phyloP scores from a whole-genome alignment of 2,797 vertebrate species.

The Malurus leucopterus region DNA sequence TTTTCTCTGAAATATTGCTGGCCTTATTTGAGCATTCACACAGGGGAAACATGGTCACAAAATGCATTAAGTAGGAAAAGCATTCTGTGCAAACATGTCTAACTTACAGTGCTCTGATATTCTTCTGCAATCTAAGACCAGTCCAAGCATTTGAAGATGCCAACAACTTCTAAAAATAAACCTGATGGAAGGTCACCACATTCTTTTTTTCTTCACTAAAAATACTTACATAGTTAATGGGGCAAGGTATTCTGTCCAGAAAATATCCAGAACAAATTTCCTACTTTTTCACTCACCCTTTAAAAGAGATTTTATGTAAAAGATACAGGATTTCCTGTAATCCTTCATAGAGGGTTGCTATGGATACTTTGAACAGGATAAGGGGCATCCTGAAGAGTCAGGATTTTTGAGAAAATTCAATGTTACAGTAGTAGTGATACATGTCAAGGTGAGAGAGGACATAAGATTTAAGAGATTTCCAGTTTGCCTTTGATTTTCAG shows the following conservation, averaged over 20 bases:
- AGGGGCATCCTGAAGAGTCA: conserved; percentile 1
- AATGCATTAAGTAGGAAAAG: neutral
- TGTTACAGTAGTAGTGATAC: conserved; percentile 9
- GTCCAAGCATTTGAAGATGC: neutral
- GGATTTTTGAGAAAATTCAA: conserved; percentile 24
- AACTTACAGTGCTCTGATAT: neutral
- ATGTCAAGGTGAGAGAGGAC: conserved; percentile 29
- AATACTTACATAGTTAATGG: neutral
- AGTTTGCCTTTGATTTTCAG: conserved; percentile 40
- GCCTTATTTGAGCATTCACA: neutral
- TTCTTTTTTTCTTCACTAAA: neutral
- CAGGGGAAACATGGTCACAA: neutral
- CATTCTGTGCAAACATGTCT: neutral
- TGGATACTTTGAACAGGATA: conserved; percentile 38
- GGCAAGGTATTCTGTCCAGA: neutral
- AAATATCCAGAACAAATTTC: neutral
- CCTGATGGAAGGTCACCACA: neutral
- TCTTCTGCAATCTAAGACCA: neutral
- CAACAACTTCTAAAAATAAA: conserved; percentile 1
- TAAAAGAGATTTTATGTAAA: conserved; percentile 26
- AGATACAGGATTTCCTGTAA: conserved; percentile 5
- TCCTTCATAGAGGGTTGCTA: conserved; percentile 37
- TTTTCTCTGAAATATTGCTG: conserved; percentile 1
- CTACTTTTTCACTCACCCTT: neutral
- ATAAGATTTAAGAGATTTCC: conserved; percentile 34